These are phyloP conservation scores for Orchestes rusci DNA, from an alignment of 2,888 invertebrate genomes.

Conservation along the genomic window DNA sequence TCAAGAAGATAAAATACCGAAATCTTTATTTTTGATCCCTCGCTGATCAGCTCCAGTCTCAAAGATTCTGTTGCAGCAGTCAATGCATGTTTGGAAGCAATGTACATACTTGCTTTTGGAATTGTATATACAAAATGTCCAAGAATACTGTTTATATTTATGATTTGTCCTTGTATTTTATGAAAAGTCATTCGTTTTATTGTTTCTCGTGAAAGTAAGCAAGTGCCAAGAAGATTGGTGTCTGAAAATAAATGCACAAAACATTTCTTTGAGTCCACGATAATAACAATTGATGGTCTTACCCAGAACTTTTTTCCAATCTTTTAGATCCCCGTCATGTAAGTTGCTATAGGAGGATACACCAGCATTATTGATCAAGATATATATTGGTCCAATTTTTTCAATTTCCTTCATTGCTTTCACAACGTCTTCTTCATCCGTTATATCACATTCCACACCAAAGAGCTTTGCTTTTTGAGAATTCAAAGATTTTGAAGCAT, in stretches of 20 bases:
- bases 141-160: constrained; percentile 34
- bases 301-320: constrained; percentile 28
- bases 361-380: constrained; percentile 42
- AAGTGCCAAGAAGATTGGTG: constrained; percentile 27
- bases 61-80: constrained; percentile 26
- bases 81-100: constrained; percentile 25
- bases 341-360: constrained; percentile 26
- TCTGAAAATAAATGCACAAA: too few species aligned
- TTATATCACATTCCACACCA: constrained; percentile 37
- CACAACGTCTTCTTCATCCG: constrained; percentile 36
- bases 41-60: constrained; percentile 20
- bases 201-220: constrained; percentile 33
- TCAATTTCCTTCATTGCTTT: constrained; percentile 36
- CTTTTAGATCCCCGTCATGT: constrained; percentile 29
- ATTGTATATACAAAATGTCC: constrained; percentile 31
- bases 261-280: too few species aligned
- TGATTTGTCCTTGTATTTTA: constrained; percentile 33
- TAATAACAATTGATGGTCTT: too few species aligned
- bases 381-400: constrained; percentile 38
- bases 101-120: constrained; percentile 24
- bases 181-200: constrained; percentile 31
- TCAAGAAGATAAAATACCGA: constrained; percentile 19
- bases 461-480: constrained; percentile 34
- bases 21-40: constrained; percentile 25
- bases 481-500: constrained; percentile 23